These are phyloP conservation scores for Tinea pellionella DNA, from an alignment of 2,888 invertebrate genomes.

Conservation along the genomic window DNA sequence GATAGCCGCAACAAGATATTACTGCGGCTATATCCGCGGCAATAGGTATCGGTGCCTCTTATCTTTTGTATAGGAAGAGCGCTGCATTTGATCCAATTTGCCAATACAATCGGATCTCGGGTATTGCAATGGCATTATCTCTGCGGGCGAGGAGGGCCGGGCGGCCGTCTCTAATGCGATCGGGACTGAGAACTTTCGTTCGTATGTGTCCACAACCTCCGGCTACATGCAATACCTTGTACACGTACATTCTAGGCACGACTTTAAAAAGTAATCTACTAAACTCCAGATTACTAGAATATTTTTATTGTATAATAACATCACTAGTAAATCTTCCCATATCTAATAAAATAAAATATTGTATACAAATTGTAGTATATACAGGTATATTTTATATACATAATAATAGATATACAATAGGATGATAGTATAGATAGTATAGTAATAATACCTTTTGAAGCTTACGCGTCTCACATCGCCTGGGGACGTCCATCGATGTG, in stretches of 20 bases:
- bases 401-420: conserved; percentile 1
- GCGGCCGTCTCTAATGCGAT: conserved; percentile 50
- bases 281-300: too few relatives aligned
- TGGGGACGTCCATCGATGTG: conserved; percentile 59
- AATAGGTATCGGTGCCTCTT: conserved; percentile 30
- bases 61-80: conserved; percentile 60
- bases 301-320: too few relatives aligned
- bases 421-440: background rate
- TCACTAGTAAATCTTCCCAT: background rate
- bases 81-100: conserved; percentile 71
- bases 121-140: conserved; percentile 68
- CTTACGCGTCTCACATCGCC: conserved; percentile 23
- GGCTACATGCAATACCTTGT: background rate
- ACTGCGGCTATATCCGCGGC: conserved; percentile 38
- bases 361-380: conserved; percentile 19
- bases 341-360: conserved; percentile 18
- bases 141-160: conserved; percentile 40
- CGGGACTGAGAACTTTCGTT: conserved; percentile 44
- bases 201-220: conserved; percentile 13
- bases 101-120: conserved; percentile 66
- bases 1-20: conserved; percentile 54
- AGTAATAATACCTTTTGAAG: background rate
- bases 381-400: conserved; percentile 19
- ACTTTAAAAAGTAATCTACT: background rate
- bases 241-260: background rate